A percentile compares a stretch with the other conserved stretches of the same genome.
Conservation (phyloP, 2,888 invertebrate species). For the Auanema sp. region DNA sequence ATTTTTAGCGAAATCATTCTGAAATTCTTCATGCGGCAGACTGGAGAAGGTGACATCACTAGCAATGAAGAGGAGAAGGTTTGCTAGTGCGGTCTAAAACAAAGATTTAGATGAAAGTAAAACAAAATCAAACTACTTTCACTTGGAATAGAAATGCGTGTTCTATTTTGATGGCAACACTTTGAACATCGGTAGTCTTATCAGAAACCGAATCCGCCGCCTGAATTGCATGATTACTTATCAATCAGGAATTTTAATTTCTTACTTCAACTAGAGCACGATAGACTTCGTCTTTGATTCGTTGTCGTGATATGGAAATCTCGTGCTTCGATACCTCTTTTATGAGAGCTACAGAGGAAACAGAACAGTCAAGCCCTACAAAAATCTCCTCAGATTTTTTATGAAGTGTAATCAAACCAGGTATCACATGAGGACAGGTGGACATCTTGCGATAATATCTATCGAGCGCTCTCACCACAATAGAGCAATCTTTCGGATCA, state of each 20-base stretch:
- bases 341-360: slow-evolving; percentile 43
- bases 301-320: slow-evolving; percentile 44
- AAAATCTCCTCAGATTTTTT: background rate
- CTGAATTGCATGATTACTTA: no score
- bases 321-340: slow-evolving; percentile 50
- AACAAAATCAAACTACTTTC: no score
- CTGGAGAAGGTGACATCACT: slow-evolving; percentile 60
- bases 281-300: slow-evolving; percentile 37
- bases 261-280: no score
- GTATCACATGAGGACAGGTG: slow-evolving; percentile 36
- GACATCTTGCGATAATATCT: slow-evolving; percentile 59
- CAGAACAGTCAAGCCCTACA: slow-evolving; percentile 49
- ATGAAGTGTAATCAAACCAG: slow-evolving; percentile 17
- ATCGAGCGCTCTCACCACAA: slow-evolving; percentile 61
- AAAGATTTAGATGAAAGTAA: background rate
- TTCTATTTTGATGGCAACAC: background rate
- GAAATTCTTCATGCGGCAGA: slow-evolving; percentile 38
- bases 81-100: slow-evolving; percentile 57
- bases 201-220: no score
- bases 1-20: slow-evolving; percentile 42
- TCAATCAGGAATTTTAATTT: no score
- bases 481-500: slow-evolving; percentile 53
- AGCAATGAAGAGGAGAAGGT: slow-evolving; percentile 61
- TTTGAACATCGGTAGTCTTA: background rate
- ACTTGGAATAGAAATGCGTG: background rate